These are phyloP conservation scores for Rhingia rostrata DNA, from an alignment of 2,888 invertebrate species.

Conservation along the genomic window DNA sequence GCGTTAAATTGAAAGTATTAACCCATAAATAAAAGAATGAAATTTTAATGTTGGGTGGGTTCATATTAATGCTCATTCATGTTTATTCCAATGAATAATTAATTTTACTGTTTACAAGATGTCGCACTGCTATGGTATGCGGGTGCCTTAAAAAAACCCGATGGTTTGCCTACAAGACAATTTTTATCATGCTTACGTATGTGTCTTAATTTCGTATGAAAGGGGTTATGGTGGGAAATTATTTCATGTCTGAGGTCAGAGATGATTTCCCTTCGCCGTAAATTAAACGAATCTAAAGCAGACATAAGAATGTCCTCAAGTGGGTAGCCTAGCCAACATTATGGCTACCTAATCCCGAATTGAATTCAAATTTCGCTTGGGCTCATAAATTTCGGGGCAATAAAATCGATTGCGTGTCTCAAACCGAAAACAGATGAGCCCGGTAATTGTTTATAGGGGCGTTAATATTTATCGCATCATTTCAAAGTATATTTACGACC, in stretches of 20 bases:
- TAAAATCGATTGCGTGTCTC: conserved; percentile 61
- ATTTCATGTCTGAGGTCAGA: too few species aligned
- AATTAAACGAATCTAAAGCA: too few species aligned
- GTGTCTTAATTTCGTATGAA: too few species aligned
- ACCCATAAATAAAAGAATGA: conserved; percentile 18
- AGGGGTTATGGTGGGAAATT: too few species aligned
- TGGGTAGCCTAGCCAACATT: neutral
- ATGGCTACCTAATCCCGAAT: neutral
- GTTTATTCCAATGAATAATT: conserved; percentile 20
- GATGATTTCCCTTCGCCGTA: too few species aligned
- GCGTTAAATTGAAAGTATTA: conserved; percentile 53
- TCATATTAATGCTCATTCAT: conserved; percentile 40
- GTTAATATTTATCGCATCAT: conserved; percentile 71
- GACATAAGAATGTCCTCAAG: neutral
- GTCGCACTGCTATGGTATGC: conserved; percentile 1
- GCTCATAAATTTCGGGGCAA: conserved; percentile 57
- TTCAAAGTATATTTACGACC: conserved; percentile 66
- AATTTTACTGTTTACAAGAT: neutral
- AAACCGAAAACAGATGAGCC: conserved; percentile 34
- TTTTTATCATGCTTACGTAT: too few species aligned
- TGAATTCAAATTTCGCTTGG: neutral
- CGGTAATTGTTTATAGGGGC: conserved; percentile 61
- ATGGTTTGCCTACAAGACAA: too few species aligned
- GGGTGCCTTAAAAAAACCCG: neutral
- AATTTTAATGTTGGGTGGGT: conserved; percentile 18